These are phyloP conservation scores for Platanista minor DNA, from an alignment of 2,113 vertebrate species.

Conservation along the genomic window DNA sequence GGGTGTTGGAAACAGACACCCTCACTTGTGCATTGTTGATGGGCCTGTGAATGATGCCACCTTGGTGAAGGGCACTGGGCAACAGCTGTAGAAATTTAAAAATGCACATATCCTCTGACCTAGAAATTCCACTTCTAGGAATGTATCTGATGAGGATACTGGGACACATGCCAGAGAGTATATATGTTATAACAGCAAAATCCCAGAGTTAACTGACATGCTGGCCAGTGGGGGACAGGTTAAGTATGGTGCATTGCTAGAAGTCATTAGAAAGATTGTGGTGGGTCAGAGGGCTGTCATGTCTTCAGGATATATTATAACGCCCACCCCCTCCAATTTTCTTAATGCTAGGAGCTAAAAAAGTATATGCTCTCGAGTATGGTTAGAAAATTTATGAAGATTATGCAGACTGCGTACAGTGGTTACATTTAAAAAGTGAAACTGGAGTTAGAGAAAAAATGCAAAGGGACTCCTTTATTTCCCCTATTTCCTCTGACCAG, in stretches of 20 bases:
- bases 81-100: background rate
- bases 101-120: background rate
- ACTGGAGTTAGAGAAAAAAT: background rate
- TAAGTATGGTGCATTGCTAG: background rate
- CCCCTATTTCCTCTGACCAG: background rate
- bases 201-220: background rate
- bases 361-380: background rate
- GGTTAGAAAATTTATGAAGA: background rate
- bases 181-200: background rate
- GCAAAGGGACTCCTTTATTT: background rate
- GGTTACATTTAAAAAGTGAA: background rate
- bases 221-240: background rate
- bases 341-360: background rate
- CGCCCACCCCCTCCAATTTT: background rate
- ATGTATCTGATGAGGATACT: background rate
- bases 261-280: background rate
- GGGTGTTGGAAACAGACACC: background rate
- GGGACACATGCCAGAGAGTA: background rate
- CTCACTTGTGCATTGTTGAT: fast-evolving
- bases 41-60: no score
- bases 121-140: background rate
- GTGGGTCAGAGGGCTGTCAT: background rate
- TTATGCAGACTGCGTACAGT: background rate
- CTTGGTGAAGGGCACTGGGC: background rate
- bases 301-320: background rate